Conservation (phyloP, 2,888 invertebrate genomes). For the Diaprepes abbreviatus region DNA sequence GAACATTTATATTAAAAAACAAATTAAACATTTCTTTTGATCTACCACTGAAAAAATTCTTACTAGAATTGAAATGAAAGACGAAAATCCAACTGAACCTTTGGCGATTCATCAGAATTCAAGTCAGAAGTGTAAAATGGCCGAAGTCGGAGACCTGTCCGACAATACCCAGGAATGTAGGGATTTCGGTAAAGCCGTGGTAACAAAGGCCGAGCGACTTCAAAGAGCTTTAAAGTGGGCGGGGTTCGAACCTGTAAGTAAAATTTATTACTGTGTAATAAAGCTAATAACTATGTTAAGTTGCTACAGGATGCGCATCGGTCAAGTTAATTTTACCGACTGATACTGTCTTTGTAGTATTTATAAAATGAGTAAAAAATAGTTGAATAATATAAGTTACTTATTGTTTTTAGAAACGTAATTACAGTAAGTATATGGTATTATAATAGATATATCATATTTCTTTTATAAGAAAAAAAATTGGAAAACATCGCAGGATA, state of each 20-base stretch:
- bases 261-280: conserved; percentile 47
- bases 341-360: too few species aligned
- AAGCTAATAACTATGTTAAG: conserved; percentile 36
- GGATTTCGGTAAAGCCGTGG: conserved; percentile 64
- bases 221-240: conserved; percentile 72
- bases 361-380: too few species aligned
- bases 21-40: background rate
- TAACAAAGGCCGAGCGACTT: conserved; percentile 70
- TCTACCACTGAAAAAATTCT: background rate
- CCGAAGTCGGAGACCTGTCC: conserved; percentile 22
- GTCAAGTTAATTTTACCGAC: background rate
- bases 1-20: too few species aligned
- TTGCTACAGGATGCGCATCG: background rate
- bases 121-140: conserved; percentile 34
- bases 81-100: conserved; percentile 13
- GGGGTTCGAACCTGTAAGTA: conserved; percentile 72
- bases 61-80: conserved; percentile 13
- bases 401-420: too few species aligned
- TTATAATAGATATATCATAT: too few species aligned
- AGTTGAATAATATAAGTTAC: too few species aligned
- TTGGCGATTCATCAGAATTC: conserved; percentile 22
- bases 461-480: too few species aligned
- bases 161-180: conserved; percentile 36
- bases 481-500: too few species aligned
- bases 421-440: too few species aligned